phyloP scores from a whole-genome alignment of 2,113 vertebrate species.

The Notarius quadriscutis region DNA sequence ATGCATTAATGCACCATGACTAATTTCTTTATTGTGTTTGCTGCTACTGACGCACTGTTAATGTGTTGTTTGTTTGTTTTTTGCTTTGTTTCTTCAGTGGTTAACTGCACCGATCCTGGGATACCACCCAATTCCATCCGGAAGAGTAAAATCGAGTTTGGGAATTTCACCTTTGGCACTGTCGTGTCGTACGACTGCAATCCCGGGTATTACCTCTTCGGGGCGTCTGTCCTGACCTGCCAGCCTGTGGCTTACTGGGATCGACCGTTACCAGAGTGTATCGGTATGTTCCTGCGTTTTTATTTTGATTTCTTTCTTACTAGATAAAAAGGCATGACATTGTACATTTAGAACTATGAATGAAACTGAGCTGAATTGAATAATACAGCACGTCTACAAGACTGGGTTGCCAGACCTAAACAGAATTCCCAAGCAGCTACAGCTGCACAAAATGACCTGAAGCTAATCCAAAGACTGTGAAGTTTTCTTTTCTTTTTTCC shows the following conservation, averaged over 20 bases:
- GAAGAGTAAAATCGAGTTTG: slow-evolving; percentile 97
- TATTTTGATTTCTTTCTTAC: neutral
- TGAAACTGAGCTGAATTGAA: neutral
- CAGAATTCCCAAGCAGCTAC: neutral
- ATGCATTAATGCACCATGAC: neutral
- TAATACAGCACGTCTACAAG: neutral
- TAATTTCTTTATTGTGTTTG: neutral
- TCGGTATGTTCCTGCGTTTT: slow-evolving; percentile 78
- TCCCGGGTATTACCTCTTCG: slow-evolving; percentile 95
- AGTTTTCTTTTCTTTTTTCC: neutral
- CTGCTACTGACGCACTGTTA: neutral
- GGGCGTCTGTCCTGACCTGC: slow-evolving; percentile 92
- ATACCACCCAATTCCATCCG: slow-evolving; percentile 94
- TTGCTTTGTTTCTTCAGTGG: slow-evolving; percentile 73
- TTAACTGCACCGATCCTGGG: slow-evolving; percentile 95
- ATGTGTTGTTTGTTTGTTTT: neutral
- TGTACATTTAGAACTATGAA: neutral
- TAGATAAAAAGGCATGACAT: neutral
- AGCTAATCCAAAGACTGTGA: neutral
- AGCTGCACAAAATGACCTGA: neutral
- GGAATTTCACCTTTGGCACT: slow-evolving; percentile 95
- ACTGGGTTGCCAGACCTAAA: neutral
- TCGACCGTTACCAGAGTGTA: slow-evolving; percentile 94
- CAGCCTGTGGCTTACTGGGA: slow-evolving; percentile 95
- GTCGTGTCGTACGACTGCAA: slow-evolving; percentile 97